Conservation (phyloP, 2,888 invertebrate species). For the Lamellibrachia columna region DNA sequence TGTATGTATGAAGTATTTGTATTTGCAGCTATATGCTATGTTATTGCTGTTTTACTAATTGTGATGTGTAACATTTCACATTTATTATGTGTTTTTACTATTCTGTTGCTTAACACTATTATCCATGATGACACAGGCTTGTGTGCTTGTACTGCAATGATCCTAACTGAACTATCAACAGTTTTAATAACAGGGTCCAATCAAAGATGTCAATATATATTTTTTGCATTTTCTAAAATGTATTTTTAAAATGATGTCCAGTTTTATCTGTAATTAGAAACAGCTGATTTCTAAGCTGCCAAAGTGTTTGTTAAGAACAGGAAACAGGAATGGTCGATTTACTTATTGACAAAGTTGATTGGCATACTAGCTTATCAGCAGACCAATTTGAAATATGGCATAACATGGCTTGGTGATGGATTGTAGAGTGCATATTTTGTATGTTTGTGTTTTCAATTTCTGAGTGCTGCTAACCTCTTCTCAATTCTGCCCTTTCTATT, state of each 20-base stretch:
- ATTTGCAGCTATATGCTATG: neutral
- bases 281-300: neutral
- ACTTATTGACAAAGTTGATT: slow-evolving; percentile 13
- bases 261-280: neutral
- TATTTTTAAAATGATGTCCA: neutral
- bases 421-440: slow-evolving; percentile 18
- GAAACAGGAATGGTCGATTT: neutral
- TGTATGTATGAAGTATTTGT: neutral
- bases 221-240: neutral
- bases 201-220: neutral
- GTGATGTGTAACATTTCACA: neutral
- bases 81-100: neutral
- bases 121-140: neutral
- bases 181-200: neutral
- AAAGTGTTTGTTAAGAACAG: neutral
- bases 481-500: slow-evolving; percentile 8
- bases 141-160: slow-evolving; percentile 18
- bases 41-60: neutral
- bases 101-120: neutral
- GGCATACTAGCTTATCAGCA: neutral
- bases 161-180: slow-evolving; percentile 19
- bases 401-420: neutral
- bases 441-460: neutral
- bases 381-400: slow-evolving; percentile 21
- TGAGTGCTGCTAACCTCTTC: slow-evolving; percentile 14